Conservation (phyloP, 2,797 vertebrate species). For the Eutrigla gurnardus region DNA sequence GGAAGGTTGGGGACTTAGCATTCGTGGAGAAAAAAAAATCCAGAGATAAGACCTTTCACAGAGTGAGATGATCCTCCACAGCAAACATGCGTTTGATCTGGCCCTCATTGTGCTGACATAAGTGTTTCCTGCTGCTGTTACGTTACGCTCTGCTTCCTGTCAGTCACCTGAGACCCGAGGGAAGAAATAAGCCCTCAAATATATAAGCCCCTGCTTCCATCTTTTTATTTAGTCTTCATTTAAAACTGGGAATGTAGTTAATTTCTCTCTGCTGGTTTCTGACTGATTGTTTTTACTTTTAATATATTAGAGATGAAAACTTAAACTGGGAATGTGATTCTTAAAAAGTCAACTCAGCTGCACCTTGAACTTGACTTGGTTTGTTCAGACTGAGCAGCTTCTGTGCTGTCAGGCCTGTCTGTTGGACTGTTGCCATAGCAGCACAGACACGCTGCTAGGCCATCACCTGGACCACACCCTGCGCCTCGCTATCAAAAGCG, state of each 20-base stretch:
- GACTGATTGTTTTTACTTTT: background rate
- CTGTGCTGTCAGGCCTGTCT: background rate
- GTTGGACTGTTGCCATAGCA: conserved; percentile 38
- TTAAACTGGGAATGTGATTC: background rate
- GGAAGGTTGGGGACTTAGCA: background rate
- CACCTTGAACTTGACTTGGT: background rate
- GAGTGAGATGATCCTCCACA: conserved; percentile 26
- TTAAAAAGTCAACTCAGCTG: background rate
- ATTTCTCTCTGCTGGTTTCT: background rate
- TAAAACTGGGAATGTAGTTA: background rate
- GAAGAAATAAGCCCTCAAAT: conserved; percentile 15
- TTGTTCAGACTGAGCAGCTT: background rate
- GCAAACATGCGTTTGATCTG: conserved; percentile 20
- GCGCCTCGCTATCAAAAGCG: conserved; percentile 20
- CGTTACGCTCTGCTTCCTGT: conserved; percentile 20
- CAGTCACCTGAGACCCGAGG: conserved; percentile 16
- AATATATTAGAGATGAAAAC: background rate
- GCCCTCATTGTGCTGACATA: conserved; percentile 24
- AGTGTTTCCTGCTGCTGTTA: conserved; percentile 24
- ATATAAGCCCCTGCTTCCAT: background rate
- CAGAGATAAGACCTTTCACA: background rate
- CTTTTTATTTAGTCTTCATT: background rate
- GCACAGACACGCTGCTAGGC: conserved; percentile 17
- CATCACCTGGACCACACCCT: conserved; percentile 57
- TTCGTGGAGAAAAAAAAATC: no score